These are phyloP conservation scores for Eueremaeus valkanovi DNA, from an alignment of 2,888 invertebrate genomes.

Conservation along the genomic window DNA sequence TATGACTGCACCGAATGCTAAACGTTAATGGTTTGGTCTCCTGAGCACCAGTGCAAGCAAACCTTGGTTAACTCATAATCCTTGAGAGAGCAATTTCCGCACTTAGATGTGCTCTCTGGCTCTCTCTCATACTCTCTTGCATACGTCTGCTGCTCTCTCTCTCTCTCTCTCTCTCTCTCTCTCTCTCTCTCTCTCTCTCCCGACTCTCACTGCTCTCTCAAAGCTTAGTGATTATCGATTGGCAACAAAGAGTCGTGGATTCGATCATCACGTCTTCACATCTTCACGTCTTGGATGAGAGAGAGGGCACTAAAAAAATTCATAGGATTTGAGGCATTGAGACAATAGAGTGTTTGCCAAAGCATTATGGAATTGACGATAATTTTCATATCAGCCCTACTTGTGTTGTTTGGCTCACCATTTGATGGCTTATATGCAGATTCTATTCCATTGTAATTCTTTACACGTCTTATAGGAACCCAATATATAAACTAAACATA, in stretches of 20 bases:
- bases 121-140: too few species aligned
- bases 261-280: constrained; percentile 19
- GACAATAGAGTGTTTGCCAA: constrained; percentile 25
- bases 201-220: background rate
- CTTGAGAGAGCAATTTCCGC: constrained; percentile 31
- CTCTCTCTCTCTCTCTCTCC: constrained; percentile 16
- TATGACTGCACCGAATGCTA: constrained; percentile 15
- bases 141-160: background rate
- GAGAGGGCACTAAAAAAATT: constrained; percentile 6
- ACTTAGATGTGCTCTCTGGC: constrained; percentile 4
- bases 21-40: constrained; percentile 28
- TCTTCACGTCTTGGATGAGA: constrained; percentile 15
- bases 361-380: constrained; percentile 9
- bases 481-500: constrained; percentile 8
- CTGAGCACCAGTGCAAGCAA: constrained; percentile 12
- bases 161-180: constrained; percentile 16
- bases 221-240: constrained; percentile 28
- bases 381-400: constrained; percentile 23
- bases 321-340: constrained; percentile 2
- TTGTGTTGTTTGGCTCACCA: constrained; percentile 4
- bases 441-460: background rate
- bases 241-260: constrained; percentile 7
- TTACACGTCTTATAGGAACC: background rate
- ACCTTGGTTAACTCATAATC: constrained; percentile 30
- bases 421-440: constrained; percentile 27